Base-by-base conservation (phyloP, 1,140 invertebrate genomes). In the Euura lappo region DNA sequence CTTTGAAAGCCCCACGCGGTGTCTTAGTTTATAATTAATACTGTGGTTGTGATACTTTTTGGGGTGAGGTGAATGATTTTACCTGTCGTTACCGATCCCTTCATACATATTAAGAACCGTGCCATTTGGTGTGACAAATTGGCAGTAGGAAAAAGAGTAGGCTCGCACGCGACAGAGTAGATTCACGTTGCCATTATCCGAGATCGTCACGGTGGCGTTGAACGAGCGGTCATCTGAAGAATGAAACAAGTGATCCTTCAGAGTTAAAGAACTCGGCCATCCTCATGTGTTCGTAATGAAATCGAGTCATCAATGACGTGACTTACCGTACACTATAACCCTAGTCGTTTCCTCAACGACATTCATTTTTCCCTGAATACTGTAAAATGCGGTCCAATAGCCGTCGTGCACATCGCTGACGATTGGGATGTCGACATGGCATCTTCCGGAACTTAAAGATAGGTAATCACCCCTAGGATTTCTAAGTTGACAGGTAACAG, bases 31-130 rank as follows among this genome's bases (percentile, higher is more conserved):
- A 60, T 60, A 60, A 60, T 60, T 60, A 60, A 11, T n/a, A 60
- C 13, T 60, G 3, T n/a, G 28, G 8, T 60, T 6, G 3, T 60
- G 13, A 11, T 60, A 60, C 3, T 60, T 60, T 4, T 60, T 60
- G 8, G 8, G 51, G 6, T 6, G 3, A n/a, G 2, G 5, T 60
- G 28, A 60, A 73, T 68, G 51, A 60, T 68, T 51, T 42, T 77
- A 83, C 81, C 79, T 80, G 42, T 72, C 77, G 72, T 79, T 75
- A 77, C 79, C 81, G 3, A 79, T 75, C 8, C 75, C 80, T 60
- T 74, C 46, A 45, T 44, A 71, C 42, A 74, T 68, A 76, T 78
- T 70, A 28, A 79, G 76, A 13, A 77, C 4, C 2, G 70, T 74
- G 68, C 78, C 77, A 65, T 81, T 66, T 5, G 81, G 80, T 46